These are phyloP conservation scores for Eupithecia subumbrata DNA, from an alignment of 2,888 invertebrate genomes.

Conservation along the genomic window DNA sequence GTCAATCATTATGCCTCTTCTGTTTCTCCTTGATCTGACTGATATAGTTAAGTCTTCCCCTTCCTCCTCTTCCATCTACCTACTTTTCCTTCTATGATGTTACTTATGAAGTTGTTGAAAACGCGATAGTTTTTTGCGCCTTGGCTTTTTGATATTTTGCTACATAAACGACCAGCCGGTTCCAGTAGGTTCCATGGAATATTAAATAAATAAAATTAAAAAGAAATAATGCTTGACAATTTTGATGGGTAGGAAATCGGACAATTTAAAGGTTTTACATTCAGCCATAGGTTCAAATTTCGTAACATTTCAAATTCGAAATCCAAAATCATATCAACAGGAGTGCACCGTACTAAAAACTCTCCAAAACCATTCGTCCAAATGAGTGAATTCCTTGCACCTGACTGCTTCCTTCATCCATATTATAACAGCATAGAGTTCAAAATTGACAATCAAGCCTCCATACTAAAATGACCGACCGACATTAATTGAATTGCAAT, in stretches of 20 bases:
- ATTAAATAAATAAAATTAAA: not conserved
- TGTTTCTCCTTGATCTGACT: too few relatives aligned
- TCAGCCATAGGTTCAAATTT: not conserved
- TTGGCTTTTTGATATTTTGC: too few relatives aligned
- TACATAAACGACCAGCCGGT: not conserved
- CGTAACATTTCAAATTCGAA: not conserved
- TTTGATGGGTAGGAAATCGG: not conserved
- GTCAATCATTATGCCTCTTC: too few relatives aligned
- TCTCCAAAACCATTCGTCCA: conserved; percentile 7
- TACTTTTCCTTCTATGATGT: too few relatives aligned
- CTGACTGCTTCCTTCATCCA: conserved; percentile 6
- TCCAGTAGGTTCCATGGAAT: not conserved
- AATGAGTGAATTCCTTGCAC: conserved; percentile 9
- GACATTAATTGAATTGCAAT: conserved; percentile 81
- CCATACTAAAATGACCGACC: conserved; percentile 13
- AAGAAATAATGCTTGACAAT: not conserved
- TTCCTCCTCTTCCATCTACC: too few relatives aligned
- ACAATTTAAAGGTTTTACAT: not conserved
- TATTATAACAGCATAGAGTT: conserved; percentile 3
- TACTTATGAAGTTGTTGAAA: too few relatives aligned
- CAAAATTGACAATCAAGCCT: not conserved
- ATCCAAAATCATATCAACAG: not conserved
- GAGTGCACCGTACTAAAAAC: conserved; percentile 3
- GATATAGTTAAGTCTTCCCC: too few relatives aligned
- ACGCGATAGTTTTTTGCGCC: not conserved